Percentiles rank a stretch among this genome's conserved stretches.
Conservation (phyloP, 2,888 invertebrate genomes). For the Drepanosiphum platanoidis region DNA sequence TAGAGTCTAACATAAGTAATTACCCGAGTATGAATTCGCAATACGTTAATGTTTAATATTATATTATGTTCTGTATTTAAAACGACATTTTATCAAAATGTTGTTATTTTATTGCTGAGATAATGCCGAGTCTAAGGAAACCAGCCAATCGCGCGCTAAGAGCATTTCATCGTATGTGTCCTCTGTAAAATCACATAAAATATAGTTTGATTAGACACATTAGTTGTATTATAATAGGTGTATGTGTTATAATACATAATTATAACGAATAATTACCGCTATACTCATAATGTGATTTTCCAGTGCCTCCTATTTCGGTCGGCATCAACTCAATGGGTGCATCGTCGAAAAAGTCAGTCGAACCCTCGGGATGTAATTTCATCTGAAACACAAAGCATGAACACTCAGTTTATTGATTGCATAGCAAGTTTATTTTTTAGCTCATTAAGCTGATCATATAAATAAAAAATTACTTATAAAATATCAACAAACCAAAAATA, state of each 20-base stretch:
- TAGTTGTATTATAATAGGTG: background rate
- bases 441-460: too few relatives aligned
- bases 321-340: conserved; percentile 30
- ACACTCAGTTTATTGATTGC: too few relatives aligned
- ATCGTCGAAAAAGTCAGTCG: conserved; percentile 23
- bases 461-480: too few relatives aligned
- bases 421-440: too few relatives aligned
- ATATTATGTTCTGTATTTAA: background rate
- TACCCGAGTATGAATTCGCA: background rate
- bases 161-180: conserved; percentile 20
- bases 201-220: background rate
- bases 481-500: too few relatives aligned
- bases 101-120: background rate
- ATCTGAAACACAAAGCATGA: conserved; percentile 30
- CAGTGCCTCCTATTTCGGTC: conserved; percentile 27
- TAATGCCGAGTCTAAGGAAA: conserved; percentile 1
- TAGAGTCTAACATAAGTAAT: background rate
- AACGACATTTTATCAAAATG: background rate
- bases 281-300: conserved; percentile 28
- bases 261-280: conserved; percentile 22
- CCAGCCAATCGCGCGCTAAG: conserved; percentile 25
- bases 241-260: background rate
- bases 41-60: conserved; percentile 1
- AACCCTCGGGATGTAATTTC: conserved; percentile 5
- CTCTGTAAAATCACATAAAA: conserved; percentile 36